phyloP scores from a whole-genome alignment of 2,797 vertebrate genomes.

The Notamacropus eugenii region DNA sequence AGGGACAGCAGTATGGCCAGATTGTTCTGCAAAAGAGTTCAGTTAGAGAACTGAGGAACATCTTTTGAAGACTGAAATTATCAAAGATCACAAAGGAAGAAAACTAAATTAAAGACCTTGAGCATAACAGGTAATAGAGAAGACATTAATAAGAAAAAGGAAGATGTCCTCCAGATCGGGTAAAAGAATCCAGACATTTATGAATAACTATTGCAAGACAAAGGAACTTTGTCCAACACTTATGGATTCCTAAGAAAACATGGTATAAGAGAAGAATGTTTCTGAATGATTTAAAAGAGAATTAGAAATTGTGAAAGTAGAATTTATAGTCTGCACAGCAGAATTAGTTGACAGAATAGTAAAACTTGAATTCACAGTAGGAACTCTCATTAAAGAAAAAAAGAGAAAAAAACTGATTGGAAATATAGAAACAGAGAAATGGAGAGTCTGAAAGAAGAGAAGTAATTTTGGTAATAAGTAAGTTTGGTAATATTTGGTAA shows the following conservation, averaged over 20 bases:
- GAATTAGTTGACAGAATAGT: background rate
- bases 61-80: background rate
- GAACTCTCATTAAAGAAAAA: background rate
- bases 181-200: background rate
- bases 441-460: too few relatives aligned
- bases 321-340: background rate
- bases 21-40: background rate
- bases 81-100: background rate
- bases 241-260: background rate
- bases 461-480: too few relatives aligned
- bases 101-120: background rate
- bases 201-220: background rate
- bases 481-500: too few relatives aligned
- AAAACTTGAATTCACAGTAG: background rate
- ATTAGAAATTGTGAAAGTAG: background rate
- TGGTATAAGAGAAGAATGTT: background rate
- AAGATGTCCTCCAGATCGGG: background rate
- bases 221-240: background rate
- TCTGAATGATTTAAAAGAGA: background rate
- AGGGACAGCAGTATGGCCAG: background rate
- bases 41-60: background rate
- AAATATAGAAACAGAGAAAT: too few relatives aligned
- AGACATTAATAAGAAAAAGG: background rate
- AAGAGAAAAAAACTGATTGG: background rate
- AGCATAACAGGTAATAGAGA: background rate